phyloP scores from a whole-genome alignment of 1,140 invertebrate species.

The Habropoda laboriosa region DNA sequence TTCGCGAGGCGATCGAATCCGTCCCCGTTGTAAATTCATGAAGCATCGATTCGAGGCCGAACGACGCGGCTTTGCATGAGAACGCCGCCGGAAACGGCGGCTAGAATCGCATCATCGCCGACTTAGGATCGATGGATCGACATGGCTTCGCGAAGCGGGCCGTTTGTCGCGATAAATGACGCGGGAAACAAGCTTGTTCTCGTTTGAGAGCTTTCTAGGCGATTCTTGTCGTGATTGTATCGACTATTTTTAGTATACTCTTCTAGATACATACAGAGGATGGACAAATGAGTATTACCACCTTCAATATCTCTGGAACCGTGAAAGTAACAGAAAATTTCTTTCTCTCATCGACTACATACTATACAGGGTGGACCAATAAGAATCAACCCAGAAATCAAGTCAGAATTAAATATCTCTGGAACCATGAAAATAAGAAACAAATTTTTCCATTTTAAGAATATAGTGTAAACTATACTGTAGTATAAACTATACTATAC shows the following conservation, averaged over 20 bases:
- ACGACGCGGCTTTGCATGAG: slow-evolving; percentile 7
- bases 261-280: too few relatives aligned
- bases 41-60: slow-evolving; percentile 10
- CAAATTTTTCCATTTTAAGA: too few relatives aligned
- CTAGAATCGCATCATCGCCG: neutral
- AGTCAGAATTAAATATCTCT: too few relatives aligned
- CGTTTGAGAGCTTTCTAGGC: neutral
- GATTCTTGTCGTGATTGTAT: neutral
- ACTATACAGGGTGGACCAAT: too few relatives aligned
- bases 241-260: neutral
- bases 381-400: too few relatives aligned
- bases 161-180: slow-evolving; percentile 32
- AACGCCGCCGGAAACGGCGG: neutral
- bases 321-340: too few relatives aligned
- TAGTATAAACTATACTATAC: too few relatives aligned
- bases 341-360: too few relatives aligned
- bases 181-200: slow-evolving; percentile 2
- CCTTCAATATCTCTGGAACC: too few relatives aligned
- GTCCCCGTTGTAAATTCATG: slow-evolving; percentile 34
- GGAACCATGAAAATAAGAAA: too few relatives aligned
- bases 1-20: slow-evolving; percentile 15
- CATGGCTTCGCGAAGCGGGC: neutral
- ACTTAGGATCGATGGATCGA: slow-evolving; percentile 20
- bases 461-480: too few relatives aligned
- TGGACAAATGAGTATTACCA: too few relatives aligned